Percentiles rank a stretch among this genome's conserved stretches.
Conservation (phyloP, 2,888 invertebrate genomes). For the Noctua janthina region DNA sequence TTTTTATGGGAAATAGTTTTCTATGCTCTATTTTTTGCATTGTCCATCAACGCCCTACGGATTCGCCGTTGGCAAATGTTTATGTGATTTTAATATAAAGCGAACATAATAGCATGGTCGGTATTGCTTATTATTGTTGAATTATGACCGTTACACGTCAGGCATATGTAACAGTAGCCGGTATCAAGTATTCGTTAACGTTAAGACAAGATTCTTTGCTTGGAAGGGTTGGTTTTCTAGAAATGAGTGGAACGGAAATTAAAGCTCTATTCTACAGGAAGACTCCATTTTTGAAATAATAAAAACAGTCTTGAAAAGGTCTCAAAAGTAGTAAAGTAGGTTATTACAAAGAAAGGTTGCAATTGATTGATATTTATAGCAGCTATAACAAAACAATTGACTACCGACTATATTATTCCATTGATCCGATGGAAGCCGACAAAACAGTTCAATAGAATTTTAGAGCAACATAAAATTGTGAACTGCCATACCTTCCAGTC, state of each 20-base stretch:
- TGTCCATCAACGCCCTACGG: conserved; percentile 84
- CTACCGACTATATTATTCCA: conserved; percentile 2
- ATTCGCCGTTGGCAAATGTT: conserved; percentile 86
- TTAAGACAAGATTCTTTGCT: conserved; percentile 32
- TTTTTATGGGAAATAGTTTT: conserved; percentile 88
- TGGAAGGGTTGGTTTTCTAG: conserved; percentile 47
- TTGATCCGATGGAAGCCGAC: conserved; percentile 20
- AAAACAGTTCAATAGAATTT: conserved; percentile 28
- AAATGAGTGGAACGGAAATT: conserved; percentile 22
- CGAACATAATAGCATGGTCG: conserved; percentile 77
- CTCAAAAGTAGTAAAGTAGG: background rate
- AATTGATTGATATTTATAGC: conserved; percentile 31
- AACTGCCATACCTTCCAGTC: conserved; percentile 52
- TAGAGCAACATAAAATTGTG: conserved; percentile 45
- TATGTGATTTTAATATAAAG: conserved; percentile 84
- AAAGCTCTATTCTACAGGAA: background rate
- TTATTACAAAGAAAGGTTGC: conserved; percentile 10
- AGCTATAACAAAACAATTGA: conserved; percentile 25
- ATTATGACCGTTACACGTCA: conserved; percentile 84
- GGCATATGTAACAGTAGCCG: conserved; percentile 61
- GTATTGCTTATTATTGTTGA: conserved; percentile 74
- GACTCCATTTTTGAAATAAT: conserved; percentile 6
- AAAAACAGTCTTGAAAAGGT: conserved; percentile 6
- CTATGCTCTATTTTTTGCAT: conserved; percentile 89
- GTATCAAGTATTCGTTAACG: conserved; percentile 45